Conservation (phyloP, 2,888 invertebrate species). For the Gastracanthus pulcherrimus region DNA sequence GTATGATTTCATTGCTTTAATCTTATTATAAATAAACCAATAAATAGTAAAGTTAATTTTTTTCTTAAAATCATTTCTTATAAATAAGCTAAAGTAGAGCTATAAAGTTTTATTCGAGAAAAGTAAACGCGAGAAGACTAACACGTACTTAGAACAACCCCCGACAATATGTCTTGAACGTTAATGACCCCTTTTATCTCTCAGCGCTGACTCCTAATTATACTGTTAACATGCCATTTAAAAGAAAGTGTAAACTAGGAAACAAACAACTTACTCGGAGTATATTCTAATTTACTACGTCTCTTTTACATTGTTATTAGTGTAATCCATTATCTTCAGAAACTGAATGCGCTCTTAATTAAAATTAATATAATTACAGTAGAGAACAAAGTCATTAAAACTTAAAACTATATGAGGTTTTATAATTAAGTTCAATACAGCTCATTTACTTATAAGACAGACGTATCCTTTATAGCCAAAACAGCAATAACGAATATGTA, state of each 20-base stretch:
- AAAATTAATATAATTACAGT: neutral
- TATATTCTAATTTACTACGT: slow-evolving; percentile 4
- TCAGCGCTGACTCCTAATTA: slow-evolving; percentile 24
- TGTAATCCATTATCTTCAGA: neutral
- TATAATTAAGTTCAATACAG: too few species aligned
- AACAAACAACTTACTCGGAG: neutral
- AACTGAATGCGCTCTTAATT: neutral
- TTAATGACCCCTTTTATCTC: slow-evolving; percentile 39
- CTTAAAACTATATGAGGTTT: too few species aligned
- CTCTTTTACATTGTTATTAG: neutral
- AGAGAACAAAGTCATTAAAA: neutral
- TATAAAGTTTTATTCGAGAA: neutral
- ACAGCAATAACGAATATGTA: too few species aligned
- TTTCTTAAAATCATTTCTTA: too few species aligned
- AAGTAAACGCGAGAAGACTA: neutral
- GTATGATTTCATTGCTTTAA: too few species aligned
- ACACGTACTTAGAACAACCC: neutral
- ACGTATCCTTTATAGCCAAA: too few species aligned
- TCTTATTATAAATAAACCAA: too few species aligned
- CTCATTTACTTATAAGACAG: too few species aligned
- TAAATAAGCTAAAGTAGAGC: too few species aligned
- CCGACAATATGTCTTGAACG: slow-evolving; percentile 12
- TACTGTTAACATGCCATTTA: slow-evolving; percentile 19
- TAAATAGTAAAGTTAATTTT: too few species aligned
- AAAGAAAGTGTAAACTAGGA: slow-evolving; percentile 10